Conservation (phyloP, 2,888 invertebrate species). For the Prosapia bicincta region DNA sequence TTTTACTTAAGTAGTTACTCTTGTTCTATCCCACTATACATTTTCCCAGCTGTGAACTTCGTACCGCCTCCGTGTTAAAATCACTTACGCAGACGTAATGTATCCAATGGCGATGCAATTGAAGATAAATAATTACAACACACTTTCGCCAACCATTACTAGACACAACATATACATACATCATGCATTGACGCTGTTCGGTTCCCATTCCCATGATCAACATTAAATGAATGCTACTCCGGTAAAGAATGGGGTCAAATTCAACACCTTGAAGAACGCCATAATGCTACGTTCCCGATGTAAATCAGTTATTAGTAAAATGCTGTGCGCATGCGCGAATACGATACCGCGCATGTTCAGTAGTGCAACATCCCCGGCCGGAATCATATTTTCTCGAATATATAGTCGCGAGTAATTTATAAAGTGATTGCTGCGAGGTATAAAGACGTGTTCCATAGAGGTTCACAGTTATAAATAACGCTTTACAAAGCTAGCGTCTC, state of each 20-base stretch:
- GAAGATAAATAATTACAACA: neutral
- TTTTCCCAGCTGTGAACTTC: neutral
- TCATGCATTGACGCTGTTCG: neutral
- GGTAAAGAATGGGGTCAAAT: neutral
- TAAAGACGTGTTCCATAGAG: neutral
- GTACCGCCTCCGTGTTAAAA: neutral
- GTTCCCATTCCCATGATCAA: neutral
- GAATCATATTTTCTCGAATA: neutral
- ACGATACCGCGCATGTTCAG: neutral
- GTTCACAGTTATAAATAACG: neutral
- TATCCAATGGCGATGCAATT: neutral
- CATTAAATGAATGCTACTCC: neutral
- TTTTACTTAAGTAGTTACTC: neutral
- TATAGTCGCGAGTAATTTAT: neutral
- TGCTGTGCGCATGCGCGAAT: neutral
- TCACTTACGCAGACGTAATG: neutral
- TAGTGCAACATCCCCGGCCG: neutral
- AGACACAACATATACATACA: neutral
- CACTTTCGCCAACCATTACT: neutral
- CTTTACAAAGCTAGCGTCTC: neutral
- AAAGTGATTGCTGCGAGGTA: slow-evolving; percentile 2
- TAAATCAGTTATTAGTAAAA: neutral
- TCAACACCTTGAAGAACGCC: neutral
- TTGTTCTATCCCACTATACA: neutral
- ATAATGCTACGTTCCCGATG: neutral